phyloP scores from a whole-genome alignment of 2,113 vertebrate species.

The Trematomus loennbergii region DNA sequence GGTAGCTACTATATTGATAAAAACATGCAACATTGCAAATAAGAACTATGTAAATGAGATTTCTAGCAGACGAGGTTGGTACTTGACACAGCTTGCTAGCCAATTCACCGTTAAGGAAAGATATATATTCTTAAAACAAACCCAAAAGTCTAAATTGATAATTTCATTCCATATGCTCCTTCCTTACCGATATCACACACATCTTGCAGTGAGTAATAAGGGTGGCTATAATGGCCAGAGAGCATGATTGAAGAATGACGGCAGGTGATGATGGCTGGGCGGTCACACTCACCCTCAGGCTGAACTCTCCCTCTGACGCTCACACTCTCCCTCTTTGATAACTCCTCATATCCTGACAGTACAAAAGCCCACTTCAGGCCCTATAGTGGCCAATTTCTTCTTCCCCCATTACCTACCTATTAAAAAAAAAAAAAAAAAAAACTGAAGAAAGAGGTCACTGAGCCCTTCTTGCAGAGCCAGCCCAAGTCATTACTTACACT shows the following conservation, averaged over 20 bases:
- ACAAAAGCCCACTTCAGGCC: slow-evolving; percentile 53
- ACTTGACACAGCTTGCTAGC: background rate
- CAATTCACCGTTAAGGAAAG: background rate
- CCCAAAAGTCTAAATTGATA: background rate
- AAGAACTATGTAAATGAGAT: background rate
- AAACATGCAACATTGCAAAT: background rate
- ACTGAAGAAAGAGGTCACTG: slow-evolving; percentile 46
- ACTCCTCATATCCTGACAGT: slow-evolving; percentile 53
- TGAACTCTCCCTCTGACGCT: slow-evolving; percentile 33
- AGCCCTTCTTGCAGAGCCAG: slow-evolving; percentile 48
- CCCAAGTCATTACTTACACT: slow-evolving; percentile 61
- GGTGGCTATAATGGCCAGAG: slow-evolving; percentile 9
- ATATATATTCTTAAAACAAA: background rate
- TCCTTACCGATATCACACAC: background rate
- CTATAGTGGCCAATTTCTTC: slow-evolving; percentile 51
- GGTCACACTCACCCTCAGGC: slow-evolving; percentile 29
- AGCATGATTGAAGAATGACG: slow-evolving; percentile 13
- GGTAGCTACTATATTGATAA: background rate
- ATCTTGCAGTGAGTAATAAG: background rate
- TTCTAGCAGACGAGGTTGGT: background rate
- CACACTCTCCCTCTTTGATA: slow-evolving; percentile 42
- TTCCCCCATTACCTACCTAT: slow-evolving; percentile 62
- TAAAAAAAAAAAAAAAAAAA: slow-evolving; percentile 69
- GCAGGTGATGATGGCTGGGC: slow-evolving; percentile 27
- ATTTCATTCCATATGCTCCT: background rate